A percentile compares a stretch with the other conserved stretches of the same genome.
Evolutionary conservation across 2,113 vertebrate genomes (phyloP).

Genomic region (Ameiurus melas): DNA sequence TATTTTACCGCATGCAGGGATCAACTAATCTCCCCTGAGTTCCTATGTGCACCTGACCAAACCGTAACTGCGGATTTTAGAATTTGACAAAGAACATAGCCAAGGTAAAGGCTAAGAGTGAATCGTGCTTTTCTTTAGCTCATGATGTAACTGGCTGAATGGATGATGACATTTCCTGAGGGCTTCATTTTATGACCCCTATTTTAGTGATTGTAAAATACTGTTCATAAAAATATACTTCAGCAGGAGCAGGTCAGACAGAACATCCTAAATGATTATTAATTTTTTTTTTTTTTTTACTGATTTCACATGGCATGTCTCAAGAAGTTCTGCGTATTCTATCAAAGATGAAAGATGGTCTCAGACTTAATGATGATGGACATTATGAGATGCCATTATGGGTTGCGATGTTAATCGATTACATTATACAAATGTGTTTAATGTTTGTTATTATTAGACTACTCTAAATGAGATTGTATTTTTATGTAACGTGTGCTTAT

Average conservation of each 20-base stretch:
- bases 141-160: slow-evolving; percentile 17
- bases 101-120: not conserved
- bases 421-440: no score
- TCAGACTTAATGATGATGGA: no score
- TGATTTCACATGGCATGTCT: not conserved
- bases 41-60: not conserved
- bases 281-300: not conserved
- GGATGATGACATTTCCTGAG: slow-evolving; percentile 26
- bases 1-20: not conserved
- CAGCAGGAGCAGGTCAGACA: not conserved
- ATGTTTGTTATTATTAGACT: no score
- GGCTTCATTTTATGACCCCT: slow-evolving; percentile 9
- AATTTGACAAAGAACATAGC: not conserved
- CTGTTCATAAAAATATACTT: slow-evolving; percentile 22
- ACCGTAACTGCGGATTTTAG: not conserved
- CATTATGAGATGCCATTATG: no score
- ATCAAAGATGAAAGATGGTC: no score
- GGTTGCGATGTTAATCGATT: no score
- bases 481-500: no score
- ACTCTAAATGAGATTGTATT: no score
- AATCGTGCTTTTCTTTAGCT: slow-evolving; percentile 14
- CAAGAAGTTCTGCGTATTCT: no score
- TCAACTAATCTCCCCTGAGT: not conserved
- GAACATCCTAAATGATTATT: not conserved
- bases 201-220: slow-evolving; percentile 23